Percentiles rank a stretch among this genome's conserved stretches.
phyloP scores from a whole-genome alignment of 2,113 vertebrate species.

The Zosterops pallidus region DNA sequence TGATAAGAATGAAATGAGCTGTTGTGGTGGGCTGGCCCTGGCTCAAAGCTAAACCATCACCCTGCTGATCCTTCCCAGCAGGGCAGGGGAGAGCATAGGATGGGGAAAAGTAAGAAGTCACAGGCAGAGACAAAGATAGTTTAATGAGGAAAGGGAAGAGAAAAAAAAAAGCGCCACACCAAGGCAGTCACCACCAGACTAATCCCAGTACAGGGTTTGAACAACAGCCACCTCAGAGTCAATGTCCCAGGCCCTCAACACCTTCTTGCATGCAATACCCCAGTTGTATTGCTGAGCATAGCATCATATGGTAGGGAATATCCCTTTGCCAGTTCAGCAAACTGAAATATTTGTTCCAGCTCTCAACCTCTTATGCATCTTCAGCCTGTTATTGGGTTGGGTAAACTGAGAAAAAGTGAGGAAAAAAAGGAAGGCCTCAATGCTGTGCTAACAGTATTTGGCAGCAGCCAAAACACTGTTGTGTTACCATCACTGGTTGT shows the following conservation, averaged over 20 bases:
- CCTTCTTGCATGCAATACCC: not conserved
- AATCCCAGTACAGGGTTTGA: not conserved
- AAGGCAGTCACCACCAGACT: not conserved
- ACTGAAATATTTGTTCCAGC: not conserved
- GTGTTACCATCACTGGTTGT: not conserved
- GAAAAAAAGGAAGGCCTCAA: not conserved
- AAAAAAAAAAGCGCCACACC: not conserved
- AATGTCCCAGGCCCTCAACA: not conserved
- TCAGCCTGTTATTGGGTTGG: not conserved
- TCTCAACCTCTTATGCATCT: not conserved
- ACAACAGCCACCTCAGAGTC: not conserved
- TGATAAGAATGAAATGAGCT: not conserved
- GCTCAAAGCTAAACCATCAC: not conserved
- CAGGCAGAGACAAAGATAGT: accelerated
- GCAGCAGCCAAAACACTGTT: not conserved
- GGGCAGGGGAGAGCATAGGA: not conserved
- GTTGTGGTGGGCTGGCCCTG: not conserved
- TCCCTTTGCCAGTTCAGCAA: not conserved
- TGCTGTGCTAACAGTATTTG: not conserved
- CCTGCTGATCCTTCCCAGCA: not conserved
- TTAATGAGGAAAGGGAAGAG: not conserved
- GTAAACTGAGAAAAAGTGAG: not conserved
- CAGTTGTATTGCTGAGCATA: not conserved
- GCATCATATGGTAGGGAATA: not conserved
- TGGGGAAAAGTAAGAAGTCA: not conserved